These are phyloP conservation scores for Cylas formicarius DNA, from an alignment of 1,140 invertebrate species.

Conservation along the genomic window DNA sequence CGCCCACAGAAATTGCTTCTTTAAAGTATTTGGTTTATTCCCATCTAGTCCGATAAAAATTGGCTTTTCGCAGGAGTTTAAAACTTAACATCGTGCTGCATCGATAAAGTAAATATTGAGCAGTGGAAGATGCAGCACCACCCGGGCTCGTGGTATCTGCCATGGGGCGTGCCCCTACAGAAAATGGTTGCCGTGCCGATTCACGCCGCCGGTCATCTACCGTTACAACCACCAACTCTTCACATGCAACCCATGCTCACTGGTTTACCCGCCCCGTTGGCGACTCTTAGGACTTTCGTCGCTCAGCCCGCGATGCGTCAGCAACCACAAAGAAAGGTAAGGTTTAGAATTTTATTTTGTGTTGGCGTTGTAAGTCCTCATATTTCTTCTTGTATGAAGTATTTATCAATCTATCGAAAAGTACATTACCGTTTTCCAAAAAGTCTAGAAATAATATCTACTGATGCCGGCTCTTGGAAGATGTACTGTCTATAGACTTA, in stretches of 20 bases:
- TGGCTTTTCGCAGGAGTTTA: no score
- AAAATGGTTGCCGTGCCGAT: slow-evolving; percentile 48
- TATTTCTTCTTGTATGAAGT: no score
- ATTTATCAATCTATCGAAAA: no score
- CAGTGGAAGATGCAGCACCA: slow-evolving; percentile 43
- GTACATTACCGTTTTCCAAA: no score
- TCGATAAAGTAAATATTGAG: neutral
- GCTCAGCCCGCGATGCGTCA: slow-evolving; percentile 30
- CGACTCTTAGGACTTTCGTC: slow-evolving; percentile 38
- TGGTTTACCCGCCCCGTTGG: slow-evolving; percentile 38
- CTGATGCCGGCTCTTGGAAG: no score
- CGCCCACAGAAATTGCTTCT: neutral
- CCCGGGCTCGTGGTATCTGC: slow-evolving; percentile 47
- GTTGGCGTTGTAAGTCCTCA: no score
- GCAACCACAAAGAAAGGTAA: slow-evolving; percentile 31
- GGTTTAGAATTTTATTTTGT: neutral
- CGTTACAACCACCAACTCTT: slow-evolving; percentile 34
- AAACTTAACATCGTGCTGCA: no score
- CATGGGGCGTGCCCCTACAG: slow-evolving; percentile 48
- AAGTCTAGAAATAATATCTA: no score
- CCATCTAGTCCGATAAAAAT: no score
- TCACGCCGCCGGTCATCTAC: slow-evolving; percentile 35
- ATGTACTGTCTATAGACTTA: no score
- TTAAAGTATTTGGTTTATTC: no score
- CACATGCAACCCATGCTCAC: slow-evolving; percentile 39